These are phyloP conservation scores for Dipus sagitta DNA, from an alignment of 2,797 vertebrate genomes.

Conservation along the genomic window DNA sequence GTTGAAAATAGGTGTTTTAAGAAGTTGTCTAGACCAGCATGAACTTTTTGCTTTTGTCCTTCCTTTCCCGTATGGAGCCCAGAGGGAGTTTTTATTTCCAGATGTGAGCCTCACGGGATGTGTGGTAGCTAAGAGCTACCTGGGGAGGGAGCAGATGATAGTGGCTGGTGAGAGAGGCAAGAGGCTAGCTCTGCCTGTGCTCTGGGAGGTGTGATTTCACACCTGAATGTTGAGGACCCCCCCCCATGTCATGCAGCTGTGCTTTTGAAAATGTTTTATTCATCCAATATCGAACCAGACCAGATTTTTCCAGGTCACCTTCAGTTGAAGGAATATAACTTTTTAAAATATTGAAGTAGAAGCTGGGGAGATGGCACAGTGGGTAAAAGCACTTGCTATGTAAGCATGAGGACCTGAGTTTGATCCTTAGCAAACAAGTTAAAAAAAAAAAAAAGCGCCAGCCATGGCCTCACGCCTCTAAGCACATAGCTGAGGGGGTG, in stretches of 20 bases:
- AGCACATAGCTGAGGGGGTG: no score
- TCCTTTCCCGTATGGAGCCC: conserved; percentile 14
- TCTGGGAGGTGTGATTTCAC: conserved; percentile 69
- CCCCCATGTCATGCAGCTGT: conserved; percentile 66
- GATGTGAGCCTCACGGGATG: conserved; percentile 64
- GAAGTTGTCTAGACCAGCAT: conserved; percentile 50
- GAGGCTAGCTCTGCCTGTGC: conserved; percentile 68
- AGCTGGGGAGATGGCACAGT: no score
- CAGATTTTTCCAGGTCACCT: conserved; percentile 63
- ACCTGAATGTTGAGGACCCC: conserved; percentile 76
- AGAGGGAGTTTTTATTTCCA: conserved; percentile 69
- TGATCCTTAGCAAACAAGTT: no score
- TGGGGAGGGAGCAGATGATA: conserved; percentile 72
- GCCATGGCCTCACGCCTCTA: no score
- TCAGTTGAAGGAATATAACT: conserved; percentile 47
- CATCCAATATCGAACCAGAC: conserved; percentile 53
- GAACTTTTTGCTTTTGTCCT: conserved; percentile 67
- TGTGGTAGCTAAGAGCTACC: conserved; percentile 61
- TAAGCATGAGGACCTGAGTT: no score
- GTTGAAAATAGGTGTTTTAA: conserved; percentile 53
- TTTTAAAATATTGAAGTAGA: conserved; percentile 46
- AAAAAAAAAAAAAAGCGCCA: no score
- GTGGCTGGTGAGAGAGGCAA: conserved; percentile 75
- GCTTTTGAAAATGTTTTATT: conserved; percentile 73
- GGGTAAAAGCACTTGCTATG: no score